These are phyloP conservation scores for Scaptodrosophila latifasciaeformis DNA, from an alignment of 2,888 invertebrate species.

Conservation along the genomic window DNA sequence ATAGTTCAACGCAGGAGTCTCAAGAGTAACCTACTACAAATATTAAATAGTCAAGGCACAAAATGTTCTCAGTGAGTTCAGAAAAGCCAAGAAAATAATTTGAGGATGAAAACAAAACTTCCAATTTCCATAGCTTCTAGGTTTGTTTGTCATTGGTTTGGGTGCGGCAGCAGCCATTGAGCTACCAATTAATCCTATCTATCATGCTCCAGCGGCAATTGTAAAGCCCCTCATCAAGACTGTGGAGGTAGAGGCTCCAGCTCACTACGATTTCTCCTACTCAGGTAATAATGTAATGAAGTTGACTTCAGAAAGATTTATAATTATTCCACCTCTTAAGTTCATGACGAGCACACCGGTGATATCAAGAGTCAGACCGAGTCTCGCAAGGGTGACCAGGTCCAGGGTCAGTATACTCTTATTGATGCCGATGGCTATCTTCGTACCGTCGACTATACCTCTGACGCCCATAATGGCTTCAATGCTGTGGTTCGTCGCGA, in stretches of 20 bases:
- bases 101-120: no score
- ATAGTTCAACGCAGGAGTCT: constrained; percentile 72
- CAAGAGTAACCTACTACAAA: background rate
- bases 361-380: constrained; percentile 77
- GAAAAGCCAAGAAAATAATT: background rate
- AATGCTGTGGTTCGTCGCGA: constrained; percentile 78
- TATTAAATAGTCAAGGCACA: constrained; percentile 6
- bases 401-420: constrained; percentile 77
- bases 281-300: no score
- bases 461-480: constrained; percentile 77
- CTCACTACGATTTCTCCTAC: constrained; percentile 76
- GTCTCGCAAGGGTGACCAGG: constrained; percentile 76
- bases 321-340: no score
- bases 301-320: no score
- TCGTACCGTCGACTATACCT: constrained; percentile 77
- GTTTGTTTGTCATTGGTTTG: constrained; percentile 59
- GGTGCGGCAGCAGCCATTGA: constrained; percentile 68
- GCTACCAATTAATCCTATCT: constrained; percentile 45
- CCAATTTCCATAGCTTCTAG: constrained; percentile 51
- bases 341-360: constrained; percentile 77
- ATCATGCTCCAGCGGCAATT: constrained; percentile 51
- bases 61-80: constrained; percentile 44
- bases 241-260: constrained; percentile 74
- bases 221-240: constrained; percentile 66
- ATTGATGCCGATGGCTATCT: constrained; percentile 77